Conservation (phyloP, 2,113 vertebrate species). For the Xyrauchen texanus region DNA sequence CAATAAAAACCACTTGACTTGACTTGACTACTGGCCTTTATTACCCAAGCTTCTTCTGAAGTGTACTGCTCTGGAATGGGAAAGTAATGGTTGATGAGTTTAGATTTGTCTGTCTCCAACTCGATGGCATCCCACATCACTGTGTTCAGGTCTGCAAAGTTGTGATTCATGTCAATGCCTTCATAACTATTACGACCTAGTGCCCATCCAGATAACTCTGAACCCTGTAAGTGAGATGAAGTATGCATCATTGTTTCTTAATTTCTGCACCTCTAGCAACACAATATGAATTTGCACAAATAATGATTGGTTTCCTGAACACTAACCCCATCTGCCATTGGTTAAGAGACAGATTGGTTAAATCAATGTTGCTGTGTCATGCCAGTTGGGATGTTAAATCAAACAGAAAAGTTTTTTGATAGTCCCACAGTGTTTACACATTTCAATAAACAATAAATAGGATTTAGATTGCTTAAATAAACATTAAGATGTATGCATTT, state of each 20-base stretch:
- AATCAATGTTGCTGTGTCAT: too few relatives aligned
- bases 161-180: slow-evolving; percentile 91
- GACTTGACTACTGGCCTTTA: slow-evolving; percentile 60
- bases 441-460: too few relatives aligned
- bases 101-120: slow-evolving; percentile 80
- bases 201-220: slow-evolving; percentile 87
- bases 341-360: too few relatives aligned
- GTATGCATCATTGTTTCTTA: background rate
- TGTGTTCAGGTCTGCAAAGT: slow-evolving; percentile 90
- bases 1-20: too few relatives aligned
- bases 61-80: slow-evolving; percentile 86
- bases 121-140: slow-evolving; percentile 88
- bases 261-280: background rate
- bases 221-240: slow-evolving; percentile 73
- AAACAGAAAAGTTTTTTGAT: too few relatives aligned
- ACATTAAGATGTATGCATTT: too few relatives aligned
- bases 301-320: too few relatives aligned
- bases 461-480: too few relatives aligned
- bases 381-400: too few relatives aligned
- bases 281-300: background rate
- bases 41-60: slow-evolving; percentile 81
- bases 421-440: too few relatives aligned
- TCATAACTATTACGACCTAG: slow-evolving; percentile 90
- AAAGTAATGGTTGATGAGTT: slow-evolving; percentile 88
- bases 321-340: too few relatives aligned